These are phyloP conservation scores for Spatulosminthurus flaviceps DNA, from an alignment of 2,888 invertebrate genomes.

Conservation along the genomic window DNA sequence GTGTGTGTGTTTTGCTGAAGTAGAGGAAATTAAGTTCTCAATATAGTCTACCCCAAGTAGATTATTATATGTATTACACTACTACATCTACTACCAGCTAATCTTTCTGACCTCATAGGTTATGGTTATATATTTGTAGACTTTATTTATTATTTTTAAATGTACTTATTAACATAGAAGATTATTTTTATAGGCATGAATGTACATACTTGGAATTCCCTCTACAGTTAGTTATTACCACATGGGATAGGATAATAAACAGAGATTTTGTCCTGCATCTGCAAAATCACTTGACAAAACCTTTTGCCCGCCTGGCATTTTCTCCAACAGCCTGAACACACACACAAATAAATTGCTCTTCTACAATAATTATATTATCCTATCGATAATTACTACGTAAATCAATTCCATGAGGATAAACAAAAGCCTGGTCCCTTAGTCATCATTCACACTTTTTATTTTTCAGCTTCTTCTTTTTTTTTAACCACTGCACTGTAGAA, in stretches of 20 bases:
- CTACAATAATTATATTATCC: no score
- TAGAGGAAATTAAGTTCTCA: background rate
- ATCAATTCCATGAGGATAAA: background rate
- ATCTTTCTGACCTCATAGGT: slow-evolving; percentile 28
- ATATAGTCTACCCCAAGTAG: slow-evolving; percentile 23
- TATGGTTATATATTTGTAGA: slow-evolving; percentile 27
- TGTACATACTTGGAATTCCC: background rate
- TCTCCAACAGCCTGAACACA: no score
- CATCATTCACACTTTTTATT: no score
- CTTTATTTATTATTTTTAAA: slow-evolving; percentile 36
- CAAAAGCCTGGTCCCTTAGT: background rate
- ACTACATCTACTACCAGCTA: slow-evolving; percentile 16
- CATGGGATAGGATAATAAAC: background rate
- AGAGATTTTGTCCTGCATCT: background rate
- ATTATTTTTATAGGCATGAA: no score
- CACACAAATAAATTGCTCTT: no score
- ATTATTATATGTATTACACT: no score
- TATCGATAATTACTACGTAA: background rate
- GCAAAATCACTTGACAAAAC: background rate
- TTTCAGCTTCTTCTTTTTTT: no score
- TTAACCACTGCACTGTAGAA: no score
- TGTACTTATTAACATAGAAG: background rate
- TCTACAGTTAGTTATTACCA: background rate
- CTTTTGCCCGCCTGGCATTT: background rate
- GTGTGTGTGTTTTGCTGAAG: no score